A percentile compares a stretch with the other conserved stretches of the same genome.
These are phyloP conservation scores for Peromyscus maniculatus DNA, from an alignment of 2,113 vertebrate species.

Conservation along the genomic window DNA sequence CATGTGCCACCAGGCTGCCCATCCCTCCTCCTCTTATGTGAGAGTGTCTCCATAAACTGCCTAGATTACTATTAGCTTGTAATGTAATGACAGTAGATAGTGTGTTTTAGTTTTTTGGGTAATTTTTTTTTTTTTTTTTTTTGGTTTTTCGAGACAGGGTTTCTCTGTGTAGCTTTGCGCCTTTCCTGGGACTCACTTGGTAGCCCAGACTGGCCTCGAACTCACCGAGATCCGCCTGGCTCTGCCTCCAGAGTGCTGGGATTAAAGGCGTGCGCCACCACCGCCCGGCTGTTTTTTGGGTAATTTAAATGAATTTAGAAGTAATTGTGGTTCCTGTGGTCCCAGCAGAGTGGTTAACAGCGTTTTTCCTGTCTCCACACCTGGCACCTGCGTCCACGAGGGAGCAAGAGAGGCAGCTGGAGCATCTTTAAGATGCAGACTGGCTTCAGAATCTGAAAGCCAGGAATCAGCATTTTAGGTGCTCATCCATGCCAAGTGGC, in stretches of 20 bases:
- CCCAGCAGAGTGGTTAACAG: neutral
- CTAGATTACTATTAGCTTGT: neutral
- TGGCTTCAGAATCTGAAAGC: neutral
- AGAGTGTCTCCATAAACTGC: neutral
- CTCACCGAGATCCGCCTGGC: too few species aligned
- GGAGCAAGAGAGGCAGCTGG: neutral
- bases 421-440: neutral
- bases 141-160: too few species aligned
- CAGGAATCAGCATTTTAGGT: neutral
- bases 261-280: too few species aligned
- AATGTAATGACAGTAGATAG: neutral
- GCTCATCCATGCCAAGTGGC: neutral
- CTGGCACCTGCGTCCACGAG: neutral
- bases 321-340: neutral
- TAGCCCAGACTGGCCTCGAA: too few species aligned
- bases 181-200: too few species aligned
- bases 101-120: neutral
- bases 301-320: neutral
- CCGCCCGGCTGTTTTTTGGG: neutral
- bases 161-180: too few species aligned
- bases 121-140: neutral
- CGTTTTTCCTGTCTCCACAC: too few species aligned
- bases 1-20: neutral
- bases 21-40: neutral
- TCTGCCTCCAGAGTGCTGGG: too few species aligned